These are phyloP conservation scores for Fulica atra DNA, from an alignment of 2,113 vertebrate genomes.

Conservation along the genomic window DNA sequence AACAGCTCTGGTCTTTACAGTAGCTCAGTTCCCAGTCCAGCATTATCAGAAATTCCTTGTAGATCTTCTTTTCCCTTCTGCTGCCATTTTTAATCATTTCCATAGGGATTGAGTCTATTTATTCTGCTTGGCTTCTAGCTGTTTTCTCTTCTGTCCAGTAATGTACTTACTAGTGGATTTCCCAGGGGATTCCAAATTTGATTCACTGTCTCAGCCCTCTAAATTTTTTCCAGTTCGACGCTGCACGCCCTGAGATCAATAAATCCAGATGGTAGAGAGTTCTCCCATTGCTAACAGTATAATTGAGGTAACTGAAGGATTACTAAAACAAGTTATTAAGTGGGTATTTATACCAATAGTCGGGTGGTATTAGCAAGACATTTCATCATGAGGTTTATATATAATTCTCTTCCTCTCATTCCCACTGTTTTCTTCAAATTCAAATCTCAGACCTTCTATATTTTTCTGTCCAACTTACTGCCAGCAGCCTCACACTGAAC, in stretches of 20 bases:
- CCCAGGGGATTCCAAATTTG: not conserved
- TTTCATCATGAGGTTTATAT: not conserved
- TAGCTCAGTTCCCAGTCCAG: not conserved
- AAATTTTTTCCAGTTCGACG: not conserved
- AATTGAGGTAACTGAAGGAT: not conserved
- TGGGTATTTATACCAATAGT: not conserved
- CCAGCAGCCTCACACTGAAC: not conserved
- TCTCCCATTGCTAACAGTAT: not conserved
- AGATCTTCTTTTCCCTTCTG: not conserved
- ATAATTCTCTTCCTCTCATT: not conserved
- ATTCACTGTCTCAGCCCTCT: slow-evolving; percentile 1
- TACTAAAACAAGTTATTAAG: not conserved
- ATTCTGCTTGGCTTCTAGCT: slow-evolving; percentile 3
- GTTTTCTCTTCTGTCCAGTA: slow-evolving; percentile 1
- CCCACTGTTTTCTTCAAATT: not conserved
- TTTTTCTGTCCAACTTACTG: not conserved
- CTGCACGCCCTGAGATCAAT: slow-evolving; percentile 1
- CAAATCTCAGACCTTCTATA: not conserved
- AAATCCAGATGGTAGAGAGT: not conserved
- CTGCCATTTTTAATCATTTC: slow-evolving; percentile 24
- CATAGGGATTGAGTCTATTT: not conserved
- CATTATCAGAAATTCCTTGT: not conserved
- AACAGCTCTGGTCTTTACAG: not conserved
- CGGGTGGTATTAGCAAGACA: not conserved
- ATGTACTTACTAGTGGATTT: slow-evolving; percentile 20